phyloP scores from a whole-genome alignment of 2,888 invertebrate genomes.

The Eristalis intricaria region DNA sequence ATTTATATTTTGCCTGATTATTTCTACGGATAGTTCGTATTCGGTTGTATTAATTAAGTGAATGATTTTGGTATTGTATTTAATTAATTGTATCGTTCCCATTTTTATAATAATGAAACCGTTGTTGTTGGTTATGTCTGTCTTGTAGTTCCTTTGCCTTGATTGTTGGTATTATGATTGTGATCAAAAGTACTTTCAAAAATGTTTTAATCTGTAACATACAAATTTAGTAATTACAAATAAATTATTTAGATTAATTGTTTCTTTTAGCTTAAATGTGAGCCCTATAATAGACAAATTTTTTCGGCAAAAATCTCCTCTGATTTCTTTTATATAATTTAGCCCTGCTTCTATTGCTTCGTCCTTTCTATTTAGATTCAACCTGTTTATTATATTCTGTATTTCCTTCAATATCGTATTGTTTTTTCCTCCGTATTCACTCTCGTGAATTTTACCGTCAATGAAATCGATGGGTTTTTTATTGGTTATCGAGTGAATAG shows the following conservation, averaged over 20 bases:
- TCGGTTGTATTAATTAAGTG: slow-evolving; percentile 29
- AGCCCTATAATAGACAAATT: no score
- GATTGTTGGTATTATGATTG: no score
- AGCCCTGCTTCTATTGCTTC: not conserved
- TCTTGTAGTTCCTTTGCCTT: no score
- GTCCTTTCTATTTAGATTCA: not conserved
- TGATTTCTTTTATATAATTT: not conserved
- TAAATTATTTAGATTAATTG: no score
- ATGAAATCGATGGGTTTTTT: not conserved
- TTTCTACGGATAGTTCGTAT: slow-evolving; percentile 35
- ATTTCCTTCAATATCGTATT: not conserved
- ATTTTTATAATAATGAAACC: slow-evolving; percentile 2
- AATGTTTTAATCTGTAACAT: no score
- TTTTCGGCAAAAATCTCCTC: not conserved
- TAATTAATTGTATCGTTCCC: not conserved
- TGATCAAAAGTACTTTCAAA: no score
- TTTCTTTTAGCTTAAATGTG: no score
- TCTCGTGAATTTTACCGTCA: no score
- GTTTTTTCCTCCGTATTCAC: no score
- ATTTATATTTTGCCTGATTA: slow-evolving; percentile 36
- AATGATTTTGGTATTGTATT: no score
- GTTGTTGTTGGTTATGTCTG: slow-evolving; percentile 4
- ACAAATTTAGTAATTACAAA: no score
- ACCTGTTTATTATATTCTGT: not conserved
- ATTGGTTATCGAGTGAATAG: not conserved